Conservation (phyloP, 2,113 vertebrate genomes). For the Oreochromis tanganicae region DNA sequence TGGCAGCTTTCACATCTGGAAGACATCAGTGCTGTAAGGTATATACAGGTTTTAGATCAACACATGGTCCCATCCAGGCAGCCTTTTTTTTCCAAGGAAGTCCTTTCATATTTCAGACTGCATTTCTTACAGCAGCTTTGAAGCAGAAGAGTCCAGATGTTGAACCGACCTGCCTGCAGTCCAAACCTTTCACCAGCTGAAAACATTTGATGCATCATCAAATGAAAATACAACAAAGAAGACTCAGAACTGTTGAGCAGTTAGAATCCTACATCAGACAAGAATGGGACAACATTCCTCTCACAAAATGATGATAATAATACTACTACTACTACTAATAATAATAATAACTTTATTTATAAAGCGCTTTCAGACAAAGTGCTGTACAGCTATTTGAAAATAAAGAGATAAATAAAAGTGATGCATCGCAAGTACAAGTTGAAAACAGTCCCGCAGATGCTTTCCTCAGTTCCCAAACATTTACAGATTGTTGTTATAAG, state of each 20-base stretch:
- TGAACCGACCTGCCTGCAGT: not conserved
- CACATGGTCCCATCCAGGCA: not conserved
- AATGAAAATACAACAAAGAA: not conserved
- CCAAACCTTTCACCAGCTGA: not conserved
- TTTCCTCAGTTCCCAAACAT: not conserved
- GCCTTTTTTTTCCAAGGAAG: not conserved
- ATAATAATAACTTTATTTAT: no score
- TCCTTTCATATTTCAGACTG: not conserved
- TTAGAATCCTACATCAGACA: not conserved
- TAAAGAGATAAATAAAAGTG: no score
- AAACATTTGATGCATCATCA: not conserved
- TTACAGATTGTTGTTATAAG: not conserved
- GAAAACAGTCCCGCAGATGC: not conserved
- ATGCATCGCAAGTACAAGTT: no score
- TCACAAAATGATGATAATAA: not conserved
- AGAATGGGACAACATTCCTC: not conserved
- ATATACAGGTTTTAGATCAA: not conserved
- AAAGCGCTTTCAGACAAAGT: no score
- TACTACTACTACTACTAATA: no score
- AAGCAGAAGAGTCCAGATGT: not conserved
- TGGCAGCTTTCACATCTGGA: not conserved
- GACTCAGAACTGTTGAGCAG: no score
- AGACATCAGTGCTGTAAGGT: not conserved
- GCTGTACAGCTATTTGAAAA: no score
- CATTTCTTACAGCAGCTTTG: not conserved